Evolutionary conservation across 2,113 vertebrate genomes (phyloP).

Genomic region (Chiloscyllium plagiosum): DNA sequence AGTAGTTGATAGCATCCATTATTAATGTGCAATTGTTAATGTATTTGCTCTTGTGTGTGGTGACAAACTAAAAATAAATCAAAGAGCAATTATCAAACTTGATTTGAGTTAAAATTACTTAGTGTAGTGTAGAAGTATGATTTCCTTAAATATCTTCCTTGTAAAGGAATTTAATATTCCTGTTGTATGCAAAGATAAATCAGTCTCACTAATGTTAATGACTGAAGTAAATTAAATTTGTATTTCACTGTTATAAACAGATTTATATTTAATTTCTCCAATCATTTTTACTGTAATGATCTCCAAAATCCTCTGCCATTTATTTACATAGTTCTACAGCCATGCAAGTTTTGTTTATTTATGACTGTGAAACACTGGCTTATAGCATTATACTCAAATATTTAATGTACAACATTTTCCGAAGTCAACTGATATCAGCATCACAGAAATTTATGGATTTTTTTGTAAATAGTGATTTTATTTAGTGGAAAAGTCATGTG

Average conservation of each 20-base stretch:
- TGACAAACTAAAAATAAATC: background rate
- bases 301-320: background rate
- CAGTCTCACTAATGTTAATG: background rate
- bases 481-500: background rate
- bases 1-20: background rate
- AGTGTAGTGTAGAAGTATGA: background rate
- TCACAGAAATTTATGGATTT: background rate
- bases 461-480: background rate
- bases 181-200: background rate
- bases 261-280: background rate
- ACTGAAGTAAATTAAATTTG: background rate
- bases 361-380: background rate
- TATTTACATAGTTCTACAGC: background rate
- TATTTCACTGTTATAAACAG: background rate
- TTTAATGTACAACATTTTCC: background rate
- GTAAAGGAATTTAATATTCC: background rate
- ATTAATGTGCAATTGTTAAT: background rate
- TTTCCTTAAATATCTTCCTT: background rate
- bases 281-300: background rate
- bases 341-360: background rate
- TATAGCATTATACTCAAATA: background rate
- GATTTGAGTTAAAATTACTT: background rate
- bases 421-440: background rate
- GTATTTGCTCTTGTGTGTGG: background rate
- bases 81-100: slow-evolving; percentile 10